Base-by-base conservation (phyloP, 2,888 invertebrate genomes). In the Euclidia mi region DNA sequence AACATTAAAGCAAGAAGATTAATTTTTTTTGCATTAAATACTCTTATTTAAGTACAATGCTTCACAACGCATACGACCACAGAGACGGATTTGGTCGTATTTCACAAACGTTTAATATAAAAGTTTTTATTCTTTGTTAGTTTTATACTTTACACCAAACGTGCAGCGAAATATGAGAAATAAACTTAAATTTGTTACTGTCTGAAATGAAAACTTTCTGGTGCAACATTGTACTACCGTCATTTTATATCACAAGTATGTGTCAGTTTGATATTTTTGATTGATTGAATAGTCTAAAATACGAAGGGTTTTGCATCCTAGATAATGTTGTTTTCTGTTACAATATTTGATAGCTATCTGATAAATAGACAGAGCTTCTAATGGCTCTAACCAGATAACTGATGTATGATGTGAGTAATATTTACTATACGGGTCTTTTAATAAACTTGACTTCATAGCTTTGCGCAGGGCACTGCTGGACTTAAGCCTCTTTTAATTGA, bases 51-150 rank as follows among this genome's bases (percentile, higher is more conserved):
- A n/a, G n/a, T 12, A 25, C 32, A 32, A 2, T 32, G 12, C 32
- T 11, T 11, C 1, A 32, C 12, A 32, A 32, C n/a, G 32, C 32
- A 32, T 11, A 11, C 11, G 4, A 32, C 4, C 32, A 4, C 2
- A 32, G 29, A 29, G 32, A 32, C 11, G n/a, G 4, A 32, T 3
- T 32, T 11, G 11, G 4, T 1, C n/a, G 32, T 11, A 32, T 32
- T 32, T 11, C 3, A 11, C 32, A 11, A 32, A 32, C 32, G n/a
- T 32, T 10, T n/a, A 34, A 7, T 34, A 6, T 34, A 1, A 34
- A 34, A 34, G 34, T 34, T 34, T 32, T 11, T 32, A 9, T 34
- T 34, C 11, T 34, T 34, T 14, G 15, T 9, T 34, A 34, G 34
- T 34, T 34, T 34, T 14, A 34, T 34, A 14, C 14, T 34, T 14